Conservation (phyloP, 2,888 invertebrate genomes). For the Apocheima hispidaria region DNA sequence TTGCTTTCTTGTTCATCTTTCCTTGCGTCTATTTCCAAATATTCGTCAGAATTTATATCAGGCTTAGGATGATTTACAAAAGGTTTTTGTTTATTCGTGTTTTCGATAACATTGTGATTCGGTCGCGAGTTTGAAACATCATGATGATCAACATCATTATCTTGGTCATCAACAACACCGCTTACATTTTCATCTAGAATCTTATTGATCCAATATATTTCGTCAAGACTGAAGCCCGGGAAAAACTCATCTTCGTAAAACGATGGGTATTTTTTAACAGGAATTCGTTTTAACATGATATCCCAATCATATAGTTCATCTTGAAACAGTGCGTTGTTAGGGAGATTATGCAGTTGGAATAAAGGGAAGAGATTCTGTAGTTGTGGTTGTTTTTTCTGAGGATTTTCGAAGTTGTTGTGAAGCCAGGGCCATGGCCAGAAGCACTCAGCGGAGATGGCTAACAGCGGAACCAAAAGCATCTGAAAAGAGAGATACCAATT, state of each 20-base stretch:
- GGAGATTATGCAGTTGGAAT: background rate
- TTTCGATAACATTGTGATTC: background rate
- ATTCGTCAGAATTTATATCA: conserved; percentile 2
- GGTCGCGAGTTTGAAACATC: background rate
- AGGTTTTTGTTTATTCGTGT: background rate
- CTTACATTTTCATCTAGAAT: background rate
- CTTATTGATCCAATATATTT: background rate
- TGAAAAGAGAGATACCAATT: background rate
- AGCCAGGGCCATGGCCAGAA: background rate
- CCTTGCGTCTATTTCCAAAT: conserved; percentile 3
- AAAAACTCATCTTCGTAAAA: background rate
- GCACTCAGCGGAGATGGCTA: background rate
- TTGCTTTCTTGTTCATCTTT: conserved; percentile 2
- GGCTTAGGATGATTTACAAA: background rate
- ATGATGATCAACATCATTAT: background rate
- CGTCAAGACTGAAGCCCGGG: background rate
- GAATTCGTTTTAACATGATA: background rate
- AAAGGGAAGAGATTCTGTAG: background rate
- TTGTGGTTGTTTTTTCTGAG: background rate
- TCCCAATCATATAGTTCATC: background rate
- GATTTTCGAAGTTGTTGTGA: background rate
- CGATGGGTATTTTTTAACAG: background rate
- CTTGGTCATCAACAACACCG: background rate
- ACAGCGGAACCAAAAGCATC: background rate
- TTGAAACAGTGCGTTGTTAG: background rate